Base-by-base conservation (phyloP, 2,797 vertebrate genomes). In the Hoplostethus mediterraneus region DNA sequence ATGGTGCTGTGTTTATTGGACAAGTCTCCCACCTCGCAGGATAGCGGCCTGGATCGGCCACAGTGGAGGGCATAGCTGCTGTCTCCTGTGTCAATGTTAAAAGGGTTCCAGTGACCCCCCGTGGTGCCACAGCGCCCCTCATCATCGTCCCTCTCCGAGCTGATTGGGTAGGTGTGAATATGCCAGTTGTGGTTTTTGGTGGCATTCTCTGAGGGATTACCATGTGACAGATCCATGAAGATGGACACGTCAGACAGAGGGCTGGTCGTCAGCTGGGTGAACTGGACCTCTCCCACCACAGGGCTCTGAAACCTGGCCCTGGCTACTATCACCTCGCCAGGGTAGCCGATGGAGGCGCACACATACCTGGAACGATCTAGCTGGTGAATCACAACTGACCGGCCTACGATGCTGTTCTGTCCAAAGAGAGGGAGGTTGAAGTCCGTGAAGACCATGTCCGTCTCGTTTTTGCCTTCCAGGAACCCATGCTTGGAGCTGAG, bases 381-480 rank as follows among this genome's bases (percentile, higher is more conserved):
- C 40, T 49, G 40, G 61, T 94, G 94, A 58, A 96, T 88, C 13
- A 96, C 94, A 3, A 96, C 73, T 7, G 96, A 96, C 8, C 95
- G 95, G 17, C 95, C 95, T 1, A 95, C 88, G 3, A 96, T 94
- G 80, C 95, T 96, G 79, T 96, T 95, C 5, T 0, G 57, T 51
- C 95, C 95, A 83, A 95, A 96, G 1, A 96, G 87, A 51, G 96
- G 95, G 5, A 96, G 89, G 69, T 91, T 95, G 85, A 89, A 95
- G 85, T 96, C 96, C 0, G 0, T 65, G 52, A 94, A 91, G 1
- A 54, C 60, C 31, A 3, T 9, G 3, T 86, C 52, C 8, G 67
- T 36, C 3, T 64, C 31, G 3, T 63, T 73, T 42, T 0, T 25
- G 5, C 48, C 73, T 12, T 53, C 25, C 16, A 96, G 87, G 14